A percentile compares a stretch with the other conserved stretches of the same genome.
Evolutionary conservation across 2,113 vertebrate genomes (phyloP).

Genomic region (western clawed frog (Xenopus tropicalis)): UCB_Xtro_10.0 CM004445.2:146424501-146425000

Average conservation of each 20-base stretch:
- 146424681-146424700: neutral
- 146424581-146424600: neutral
- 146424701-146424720: neutral
- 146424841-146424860: neutral
- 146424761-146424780: neutral
- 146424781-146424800: neutral
- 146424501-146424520: neutral
- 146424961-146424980: too few species aligned
- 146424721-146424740: neutral
- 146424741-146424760: neutral
- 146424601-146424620: neutral
- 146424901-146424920: neutral
- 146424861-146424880: neutral
- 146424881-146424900: neutral
- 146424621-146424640: neutral
- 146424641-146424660: neutral
- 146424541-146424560: neutral
- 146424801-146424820: neutral
- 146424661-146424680: neutral
- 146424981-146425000: too few species aligned
- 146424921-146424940: neutral
- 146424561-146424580: neutral
- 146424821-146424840: neutral
- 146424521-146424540: too few species aligned
- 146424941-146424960: too few species aligned